phyloP scores from a whole-genome alignment of 2,888 invertebrate genomes.

The Metopia argyrocephala region DNA sequence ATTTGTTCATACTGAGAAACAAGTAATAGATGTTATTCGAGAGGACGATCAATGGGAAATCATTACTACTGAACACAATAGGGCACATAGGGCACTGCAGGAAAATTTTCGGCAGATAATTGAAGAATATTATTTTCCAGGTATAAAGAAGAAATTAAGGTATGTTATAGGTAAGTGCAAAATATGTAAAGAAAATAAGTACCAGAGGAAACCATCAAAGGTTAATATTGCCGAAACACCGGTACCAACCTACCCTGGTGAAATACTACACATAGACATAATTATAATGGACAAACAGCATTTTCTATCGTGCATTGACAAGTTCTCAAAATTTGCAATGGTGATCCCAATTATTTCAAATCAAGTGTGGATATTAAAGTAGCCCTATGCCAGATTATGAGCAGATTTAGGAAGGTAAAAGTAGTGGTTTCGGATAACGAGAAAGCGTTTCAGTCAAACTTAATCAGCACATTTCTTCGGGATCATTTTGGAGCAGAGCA shows the following conservation, averaged over 20 bases:
- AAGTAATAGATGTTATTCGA: background rate
- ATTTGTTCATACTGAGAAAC: background rate
- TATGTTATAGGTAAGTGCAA: conserved; percentile 33
- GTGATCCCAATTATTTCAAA: conserved; percentile 28
- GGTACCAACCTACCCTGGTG: conserved; percentile 33
- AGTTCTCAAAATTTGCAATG: conserved; percentile 53
- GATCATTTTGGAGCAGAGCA: conserved; percentile 43
- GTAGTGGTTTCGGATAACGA: conserved; percentile 54
- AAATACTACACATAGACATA: conserved; percentile 44
- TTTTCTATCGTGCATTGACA: conserved; percentile 47
- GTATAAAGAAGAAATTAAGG: conserved; percentile 27
- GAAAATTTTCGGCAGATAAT: conserved; percentile 31
- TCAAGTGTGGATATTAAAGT: conserved; percentile 39
- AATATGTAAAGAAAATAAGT: conserved; percentile 52
- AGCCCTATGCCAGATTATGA: conserved; percentile 39
- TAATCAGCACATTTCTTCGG: conserved; percentile 8
- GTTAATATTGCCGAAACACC: conserved; percentile 25
- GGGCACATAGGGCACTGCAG: conserved; percentile 7
- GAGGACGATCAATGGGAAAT: too few relatives aligned
- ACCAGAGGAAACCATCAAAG: conserved; percentile 49
- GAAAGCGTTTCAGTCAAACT: conserved; percentile 34
- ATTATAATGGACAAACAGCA: conserved; percentile 38
- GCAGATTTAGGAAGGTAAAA: conserved; percentile 37
- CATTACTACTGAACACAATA: background rate
- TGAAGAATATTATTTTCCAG: conserved; percentile 39